Evolutionary conservation across 2,113 vertebrate genomes (phyloP).

Genomic region (Cacatua alba): DNA sequence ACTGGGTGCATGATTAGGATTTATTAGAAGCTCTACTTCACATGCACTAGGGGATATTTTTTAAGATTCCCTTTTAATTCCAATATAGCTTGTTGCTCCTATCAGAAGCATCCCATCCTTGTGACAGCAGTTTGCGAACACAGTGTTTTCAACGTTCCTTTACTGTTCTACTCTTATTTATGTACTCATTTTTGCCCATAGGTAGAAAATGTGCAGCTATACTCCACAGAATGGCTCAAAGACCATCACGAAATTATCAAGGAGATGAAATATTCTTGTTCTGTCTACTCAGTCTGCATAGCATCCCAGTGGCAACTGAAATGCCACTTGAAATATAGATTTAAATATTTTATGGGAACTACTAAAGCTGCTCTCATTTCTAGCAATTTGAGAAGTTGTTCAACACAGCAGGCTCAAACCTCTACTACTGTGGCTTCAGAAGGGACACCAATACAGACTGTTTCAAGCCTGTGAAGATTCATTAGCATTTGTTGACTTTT

Average conservation of each 20-base stretch:
- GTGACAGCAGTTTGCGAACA: background rate
- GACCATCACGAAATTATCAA: background rate
- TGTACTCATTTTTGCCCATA: background rate
- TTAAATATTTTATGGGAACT: background rate
- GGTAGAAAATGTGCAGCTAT: background rate
- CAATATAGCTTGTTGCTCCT: background rate
- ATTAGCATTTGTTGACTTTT: background rate
- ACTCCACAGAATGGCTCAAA: background rate
- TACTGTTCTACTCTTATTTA: background rate
- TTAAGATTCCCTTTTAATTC: background rate
- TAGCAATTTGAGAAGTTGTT: background rate
- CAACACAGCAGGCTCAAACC: background rate
- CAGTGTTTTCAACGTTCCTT: background rate
- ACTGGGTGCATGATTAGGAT: fast-evolving
- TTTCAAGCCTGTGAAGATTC: background rate
- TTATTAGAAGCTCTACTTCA: background rate
- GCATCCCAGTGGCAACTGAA: background rate
- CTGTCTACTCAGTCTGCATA: background rate
- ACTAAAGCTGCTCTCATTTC: background rate
- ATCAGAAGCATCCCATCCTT: background rate
- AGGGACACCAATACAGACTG: background rate
- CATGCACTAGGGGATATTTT: background rate
- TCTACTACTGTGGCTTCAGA: background rate
- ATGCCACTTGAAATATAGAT: background rate
- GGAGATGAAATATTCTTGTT: background rate